Base-by-base conservation (phyloP, 2,113 vertebrate species). In the Alethe castanea region DNA sequence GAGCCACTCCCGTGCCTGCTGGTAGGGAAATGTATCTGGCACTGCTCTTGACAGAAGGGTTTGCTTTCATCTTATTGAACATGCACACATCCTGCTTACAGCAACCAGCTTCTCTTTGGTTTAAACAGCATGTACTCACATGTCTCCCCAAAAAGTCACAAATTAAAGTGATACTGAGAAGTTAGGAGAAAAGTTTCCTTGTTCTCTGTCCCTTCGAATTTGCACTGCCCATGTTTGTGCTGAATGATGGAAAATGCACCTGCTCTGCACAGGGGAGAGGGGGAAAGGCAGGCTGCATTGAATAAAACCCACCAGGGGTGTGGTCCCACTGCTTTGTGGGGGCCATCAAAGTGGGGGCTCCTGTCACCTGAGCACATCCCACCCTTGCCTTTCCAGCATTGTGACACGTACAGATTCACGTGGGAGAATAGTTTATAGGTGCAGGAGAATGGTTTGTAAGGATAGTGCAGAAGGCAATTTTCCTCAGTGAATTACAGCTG, bases 201-300 rank as follows among this genome's bases (percentile, higher is more conserved):
- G 23, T 11, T n/a, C 17, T 80, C 36, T 90, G 24, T 23, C 26
- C 26, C 36, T 57, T 78, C 12, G 8, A 67, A 65, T 24, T 93
- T 50, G 8, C 1, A 2, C 20, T 45, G 19, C 42, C 24, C 3
- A 0, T 2, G 2, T 86, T 88, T 72, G 33, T 48, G 31, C 44
- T 31, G 59, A 19, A 45, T 15, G 3, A 6, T 47, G 36, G 57
- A 40, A 70, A 83, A 45, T 6, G 6, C 0, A 3, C 5, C 35
- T 25, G 22, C 66, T 56, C 0, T 0, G 35, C 28, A 10, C 6
- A 2, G 0, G 0, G 40, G 47, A 54, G 42, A 42, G 18, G 13
- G 18, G 23, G 19, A 78, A 72, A 42, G 61, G 23, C 42, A 47
- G 14, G 17, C 42, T 80, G 45, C 12, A 2, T 0, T 60, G 56